Percentiles rank a stretch among this genome's conserved stretches.
These are phyloP conservation scores for Chinchilla lanigera DNA, from an alignment of 2,113 vertebrate genomes.

Conservation along the genomic window DNA sequence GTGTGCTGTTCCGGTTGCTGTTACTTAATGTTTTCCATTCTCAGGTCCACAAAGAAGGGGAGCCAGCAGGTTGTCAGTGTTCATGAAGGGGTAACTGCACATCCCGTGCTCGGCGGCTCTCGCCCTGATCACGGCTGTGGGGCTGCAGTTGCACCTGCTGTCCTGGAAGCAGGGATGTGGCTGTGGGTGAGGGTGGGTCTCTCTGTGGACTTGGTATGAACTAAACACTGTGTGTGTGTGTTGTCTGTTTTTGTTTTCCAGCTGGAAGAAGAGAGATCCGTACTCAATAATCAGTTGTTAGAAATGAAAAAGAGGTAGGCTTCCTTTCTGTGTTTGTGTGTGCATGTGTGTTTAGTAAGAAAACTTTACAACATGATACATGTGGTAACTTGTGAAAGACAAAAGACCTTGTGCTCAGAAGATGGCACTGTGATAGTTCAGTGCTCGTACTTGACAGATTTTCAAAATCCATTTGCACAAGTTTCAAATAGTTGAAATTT, in stretches of 20 bases:
- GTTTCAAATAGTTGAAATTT: neutral
- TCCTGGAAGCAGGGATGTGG: no score
- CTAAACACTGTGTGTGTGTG: constrained; percentile 52
- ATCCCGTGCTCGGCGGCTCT: neutral
- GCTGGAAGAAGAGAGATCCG: constrained; percentile 94
- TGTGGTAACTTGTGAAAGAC: neutral
- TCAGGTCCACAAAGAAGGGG: neutral
- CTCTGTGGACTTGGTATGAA: neutral
- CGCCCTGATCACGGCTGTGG: neutral
- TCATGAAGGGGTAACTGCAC: neutral
- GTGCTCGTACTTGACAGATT: neutral
- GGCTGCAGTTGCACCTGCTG: neutral
- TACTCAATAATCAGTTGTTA: constrained; percentile 94
- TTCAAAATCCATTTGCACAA: neutral
- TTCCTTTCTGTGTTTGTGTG: neutral
- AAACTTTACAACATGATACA: neutral
- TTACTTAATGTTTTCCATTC: neutral
- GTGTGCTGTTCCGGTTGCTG: neutral
- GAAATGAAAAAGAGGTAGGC: constrained; percentile 96
- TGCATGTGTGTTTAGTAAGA: neutral
- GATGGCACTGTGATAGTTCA: constrained; percentile 27
- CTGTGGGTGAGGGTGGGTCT: neutral
- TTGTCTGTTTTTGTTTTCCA: constrained; percentile 78
- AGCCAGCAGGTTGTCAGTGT: neutral
- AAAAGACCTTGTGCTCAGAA: neutral